Base-by-base conservation (phyloP, 2,888 invertebrate genomes). In the Microplitis manilae region DNA sequence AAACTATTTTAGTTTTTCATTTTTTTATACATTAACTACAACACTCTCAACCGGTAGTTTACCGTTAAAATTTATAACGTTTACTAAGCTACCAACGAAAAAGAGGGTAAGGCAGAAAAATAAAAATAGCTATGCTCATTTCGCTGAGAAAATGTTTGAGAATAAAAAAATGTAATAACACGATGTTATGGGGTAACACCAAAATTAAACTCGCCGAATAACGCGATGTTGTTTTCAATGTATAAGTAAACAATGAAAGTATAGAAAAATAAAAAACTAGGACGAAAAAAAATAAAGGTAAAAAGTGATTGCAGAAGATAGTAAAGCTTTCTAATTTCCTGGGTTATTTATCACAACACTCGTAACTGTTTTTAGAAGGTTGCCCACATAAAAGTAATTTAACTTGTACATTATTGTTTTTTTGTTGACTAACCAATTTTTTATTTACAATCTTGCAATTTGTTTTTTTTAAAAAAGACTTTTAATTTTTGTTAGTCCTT, bases 51-150 rank as follows among this genome's bases (percentile, higher is more conserved):
- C 50, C 13, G 50, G 64, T 68, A 69, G 59, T 76, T 68, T 30
- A 41, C 67, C 69, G 41, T 73, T 68, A 65, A 17, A 80, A 78
- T 81, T 81, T 79, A 79, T 79, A 78, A 80, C 77, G 67, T 76
- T 72, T 68, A 62, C 69, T 81, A 79, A 79, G 73, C 79, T 78
- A 77, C 67, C 74, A 71, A 67, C 69, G 50, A 50, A 13, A 50
- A 13, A 50, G 50, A 13, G 13, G 13, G 13, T 50, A 13, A 50
- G 50, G 13, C 4, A 13, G 50, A 5, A 41, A 6, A 17, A 30
- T 67, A 72, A 67, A 72, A 71, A 72, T 76, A 41, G 72, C n/a
- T 67, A 17, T 62, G 67, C 72, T 61, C 41, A 71, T 70, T 70
- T 71, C 50, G 71, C 64, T 38, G 65, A 30, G 17, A 62, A 70